Percentiles rank a stretch among this genome's conserved stretches.
Evolutionary conservation across 2,888 invertebrate species (phyloP).

Genomic region (Ornithoptera priamus): DNA sequence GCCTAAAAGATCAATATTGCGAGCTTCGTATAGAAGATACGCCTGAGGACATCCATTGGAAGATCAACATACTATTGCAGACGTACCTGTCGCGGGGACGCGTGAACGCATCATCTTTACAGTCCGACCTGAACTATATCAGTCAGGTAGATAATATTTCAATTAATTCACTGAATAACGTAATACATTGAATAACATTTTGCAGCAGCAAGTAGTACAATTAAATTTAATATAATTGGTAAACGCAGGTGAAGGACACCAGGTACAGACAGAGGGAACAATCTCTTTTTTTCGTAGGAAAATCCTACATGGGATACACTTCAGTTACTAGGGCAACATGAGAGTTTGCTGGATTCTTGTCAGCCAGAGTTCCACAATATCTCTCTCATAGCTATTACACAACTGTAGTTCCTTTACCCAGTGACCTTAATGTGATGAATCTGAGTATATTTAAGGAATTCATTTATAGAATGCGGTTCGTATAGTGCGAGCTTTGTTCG

Average conservation of each 20-base stretch:
- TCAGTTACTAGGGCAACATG: no score
- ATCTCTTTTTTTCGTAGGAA: no score
- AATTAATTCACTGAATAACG: no score
- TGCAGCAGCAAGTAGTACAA: neutral
- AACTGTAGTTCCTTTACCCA: no score
- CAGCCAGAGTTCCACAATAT: no score
- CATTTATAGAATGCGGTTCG: slow-evolving; percentile 89
- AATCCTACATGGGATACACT: no score
- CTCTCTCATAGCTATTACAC: no score
- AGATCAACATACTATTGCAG: slow-evolving; percentile 97
- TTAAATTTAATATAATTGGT: neutral
- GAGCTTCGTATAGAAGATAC: slow-evolving; percentile 89
- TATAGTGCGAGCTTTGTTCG: slow-evolving; percentile 95
- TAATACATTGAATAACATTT: slow-evolving; percentile 4
- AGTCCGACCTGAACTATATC: slow-evolving; percentile 93
- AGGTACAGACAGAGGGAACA: no score
- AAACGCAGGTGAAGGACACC: no score
- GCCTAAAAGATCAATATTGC: slow-evolving; percentile 85
- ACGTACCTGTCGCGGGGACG: slow-evolving; percentile 91
- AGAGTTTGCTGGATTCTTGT: no score
- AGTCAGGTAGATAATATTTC: slow-evolving; percentile 82
- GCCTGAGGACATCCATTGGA: slow-evolving; percentile 94
- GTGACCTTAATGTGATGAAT: neutral
- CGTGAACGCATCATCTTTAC: slow-evolving; percentile 90
- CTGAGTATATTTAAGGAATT: neutral